Evolutionary conservation across 2,113 vertebrate genomes (phyloP).

Genomic region (Gymnogyps californianus): DNA sequence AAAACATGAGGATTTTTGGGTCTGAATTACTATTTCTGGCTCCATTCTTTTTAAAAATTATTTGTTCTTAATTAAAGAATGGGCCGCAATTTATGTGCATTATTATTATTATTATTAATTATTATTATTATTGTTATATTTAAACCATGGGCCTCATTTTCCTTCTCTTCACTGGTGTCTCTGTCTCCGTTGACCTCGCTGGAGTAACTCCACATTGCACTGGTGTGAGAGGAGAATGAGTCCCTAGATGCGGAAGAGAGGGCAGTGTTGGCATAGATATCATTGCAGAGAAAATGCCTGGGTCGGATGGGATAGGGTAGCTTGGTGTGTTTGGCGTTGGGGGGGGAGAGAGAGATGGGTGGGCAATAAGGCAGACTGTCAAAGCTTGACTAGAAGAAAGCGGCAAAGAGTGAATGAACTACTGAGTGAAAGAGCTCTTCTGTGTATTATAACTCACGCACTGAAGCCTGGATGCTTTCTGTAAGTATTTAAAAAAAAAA

Average conservation of each 20-base stretch:
- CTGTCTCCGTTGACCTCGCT: conserved; percentile 44
- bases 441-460: conserved; percentile 82
- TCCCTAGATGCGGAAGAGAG: conserved; percentile 51
- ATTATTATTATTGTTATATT: conserved; percentile 36
- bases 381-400: not conserved
- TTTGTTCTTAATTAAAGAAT: not conserved
- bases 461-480: conserved; percentile 85
- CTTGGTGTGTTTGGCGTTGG: not conserved
- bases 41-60: not conserved
- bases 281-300: not conserved
- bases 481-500: conserved; percentile 75
- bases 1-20: not conserved
- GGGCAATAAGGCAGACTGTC: not conserved
- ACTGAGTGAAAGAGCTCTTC: conserved; percentile 88
- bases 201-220: conserved; percentile 47
- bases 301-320: not conserved
- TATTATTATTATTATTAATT: conserved; percentile 27
- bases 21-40: conserved; percentile 6
- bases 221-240: conserved; percentile 60
- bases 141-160: conserved; percentile 55
- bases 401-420: conserved; percentile 82
- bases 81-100: not conserved
- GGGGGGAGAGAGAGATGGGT: not conserved
- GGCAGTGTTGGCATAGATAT: not conserved
- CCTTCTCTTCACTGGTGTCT: conserved; percentile 47